Evolutionary conservation across 2,888 invertebrate species (phyloP).

Genomic region (Salpingus planirostris): DNA sequence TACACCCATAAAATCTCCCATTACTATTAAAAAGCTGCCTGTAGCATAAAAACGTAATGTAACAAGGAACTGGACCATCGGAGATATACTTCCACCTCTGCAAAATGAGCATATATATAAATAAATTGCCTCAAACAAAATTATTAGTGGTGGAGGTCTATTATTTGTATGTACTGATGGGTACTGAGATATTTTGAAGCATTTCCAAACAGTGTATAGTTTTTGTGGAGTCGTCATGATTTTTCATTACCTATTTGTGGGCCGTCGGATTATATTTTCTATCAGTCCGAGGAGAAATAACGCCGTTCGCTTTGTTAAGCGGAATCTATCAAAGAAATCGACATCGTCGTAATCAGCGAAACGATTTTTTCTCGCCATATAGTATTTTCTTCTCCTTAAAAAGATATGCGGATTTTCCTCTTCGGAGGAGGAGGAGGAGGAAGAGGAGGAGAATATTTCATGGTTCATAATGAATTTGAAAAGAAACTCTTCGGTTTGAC

Average conservation of each 20-base stretch:
- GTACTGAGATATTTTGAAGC: no score
- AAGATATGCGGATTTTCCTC: background rate
- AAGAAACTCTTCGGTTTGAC: no score
- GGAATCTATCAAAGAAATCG: constrained; percentile 1
- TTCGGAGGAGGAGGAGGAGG: background rate
- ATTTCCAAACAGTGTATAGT: no score
- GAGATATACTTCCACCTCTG: background rate
- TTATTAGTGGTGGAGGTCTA: no score
- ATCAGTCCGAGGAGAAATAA: background rate
- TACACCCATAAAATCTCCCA: constrained; percentile 1
- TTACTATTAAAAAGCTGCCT: background rate
- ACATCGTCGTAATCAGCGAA: background rate
- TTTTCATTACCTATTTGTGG: background rate
- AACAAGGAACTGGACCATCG: constrained; percentile 1
- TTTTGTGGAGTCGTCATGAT: no score
- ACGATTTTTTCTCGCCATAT: background rate
- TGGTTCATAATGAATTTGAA: no score
- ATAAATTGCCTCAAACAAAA: no score
- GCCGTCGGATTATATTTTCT: background rate
- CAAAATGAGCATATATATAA: background rate
- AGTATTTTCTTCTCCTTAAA: background rate
- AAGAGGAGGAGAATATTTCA: no score
- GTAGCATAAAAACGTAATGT: constrained; percentile 1
- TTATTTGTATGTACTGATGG: no score
- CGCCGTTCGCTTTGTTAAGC: background rate